Percentiles rank a stretch among this genome's conserved stretches.
These are phyloP conservation scores for Drosophila quinaria DNA, from an alignment of 2,888 invertebrate species.

Conservation along the genomic window DNA sequence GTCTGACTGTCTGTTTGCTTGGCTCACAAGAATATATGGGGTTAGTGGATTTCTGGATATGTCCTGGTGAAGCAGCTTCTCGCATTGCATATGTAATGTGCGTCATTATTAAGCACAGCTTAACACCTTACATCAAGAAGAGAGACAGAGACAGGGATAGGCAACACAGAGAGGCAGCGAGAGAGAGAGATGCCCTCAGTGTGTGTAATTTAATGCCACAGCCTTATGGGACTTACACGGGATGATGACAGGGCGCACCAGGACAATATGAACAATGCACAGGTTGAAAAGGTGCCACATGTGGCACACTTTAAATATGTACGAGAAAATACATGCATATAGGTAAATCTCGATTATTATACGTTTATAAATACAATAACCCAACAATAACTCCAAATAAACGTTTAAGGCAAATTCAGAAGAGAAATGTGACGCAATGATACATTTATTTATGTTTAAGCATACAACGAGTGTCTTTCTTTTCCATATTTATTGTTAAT, in stretches of 20 bases:
- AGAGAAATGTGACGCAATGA: conserved; percentile 1
- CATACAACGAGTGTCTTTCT: not conserved
- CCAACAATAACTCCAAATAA: conserved; percentile 19
- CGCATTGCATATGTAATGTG: conserved; percentile 70
- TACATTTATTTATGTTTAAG: not conserved
- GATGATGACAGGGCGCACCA: conserved; percentile 53
- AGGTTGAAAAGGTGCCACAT: conserved; percentile 21
- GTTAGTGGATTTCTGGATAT: conserved; percentile 24
- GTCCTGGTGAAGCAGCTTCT: conserved; percentile 42
- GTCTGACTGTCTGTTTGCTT: conserved; percentile 40
- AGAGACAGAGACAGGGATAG: not conserved
- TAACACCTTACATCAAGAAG: conserved; percentile 52
- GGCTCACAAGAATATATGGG: conserved; percentile 13
- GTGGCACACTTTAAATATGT: conserved; percentile 42
- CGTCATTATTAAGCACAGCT: conserved; percentile 71
- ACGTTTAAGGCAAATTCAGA: not conserved
- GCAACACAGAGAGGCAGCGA: not conserved
- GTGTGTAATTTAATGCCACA: conserved; percentile 62
- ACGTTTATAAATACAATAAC: conserved; percentile 21
- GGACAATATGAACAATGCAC: conserved; percentile 39
- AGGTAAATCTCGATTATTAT: conserved; percentile 23
- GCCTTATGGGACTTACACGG: conserved; percentile 59
- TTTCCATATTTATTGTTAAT: not conserved
- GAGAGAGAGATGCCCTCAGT: not conserved
- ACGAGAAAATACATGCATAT: conserved; percentile 15